Base-by-base conservation (phyloP, 1,140 invertebrate species). In the Doryteuthis pealeii region DNA sequence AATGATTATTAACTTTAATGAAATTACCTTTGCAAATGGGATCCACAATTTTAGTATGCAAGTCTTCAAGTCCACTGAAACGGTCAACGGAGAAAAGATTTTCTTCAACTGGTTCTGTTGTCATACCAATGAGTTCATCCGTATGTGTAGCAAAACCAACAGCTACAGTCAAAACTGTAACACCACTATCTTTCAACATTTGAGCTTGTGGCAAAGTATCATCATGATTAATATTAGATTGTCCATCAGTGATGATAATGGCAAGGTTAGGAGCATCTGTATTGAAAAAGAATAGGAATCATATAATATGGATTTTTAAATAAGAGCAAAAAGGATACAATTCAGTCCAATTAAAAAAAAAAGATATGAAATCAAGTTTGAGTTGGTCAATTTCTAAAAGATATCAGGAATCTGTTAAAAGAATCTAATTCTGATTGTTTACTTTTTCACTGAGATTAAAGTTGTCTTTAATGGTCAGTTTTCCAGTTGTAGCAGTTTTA, bases 231-330 rank as follows among this genome's bases (percentile, higher is more conserved):
- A 86, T 78, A 74, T 86, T 85, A 0, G 84, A 86, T 65, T 86
- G 78, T 10, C 84, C 84, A 67, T 86, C 84, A 32, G 83, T 86
- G 45, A 86, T 76, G 1, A 83, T 78, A 26, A 86, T 78, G 30
- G 82, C 71, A 18, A 86, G 74, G 75, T 86, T 86, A 4, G 81
- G 81, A 1, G 80, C 79, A 77, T 79, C 83, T 84, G 77, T 10
- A 40, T 40, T 40, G 35, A 40, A n/a, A n/a, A n/a, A 14, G 75
- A 71, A 66, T 18, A 14, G 22, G 32, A 32, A 49, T 49, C 45
- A 49, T 15, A 22, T 49, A 49, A 49, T 49, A 22, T 15, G 22
- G 22, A 49, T 49, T 15, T 49, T 71, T 72, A n/a, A 43, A 31
- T 15, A 73, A n/a, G 26, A 3, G 12, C 18, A 72, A 54, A n/a